phyloP scores from a whole-genome alignment of 2,797 vertebrate genomes.

The Clarias platycephalus region DNA sequence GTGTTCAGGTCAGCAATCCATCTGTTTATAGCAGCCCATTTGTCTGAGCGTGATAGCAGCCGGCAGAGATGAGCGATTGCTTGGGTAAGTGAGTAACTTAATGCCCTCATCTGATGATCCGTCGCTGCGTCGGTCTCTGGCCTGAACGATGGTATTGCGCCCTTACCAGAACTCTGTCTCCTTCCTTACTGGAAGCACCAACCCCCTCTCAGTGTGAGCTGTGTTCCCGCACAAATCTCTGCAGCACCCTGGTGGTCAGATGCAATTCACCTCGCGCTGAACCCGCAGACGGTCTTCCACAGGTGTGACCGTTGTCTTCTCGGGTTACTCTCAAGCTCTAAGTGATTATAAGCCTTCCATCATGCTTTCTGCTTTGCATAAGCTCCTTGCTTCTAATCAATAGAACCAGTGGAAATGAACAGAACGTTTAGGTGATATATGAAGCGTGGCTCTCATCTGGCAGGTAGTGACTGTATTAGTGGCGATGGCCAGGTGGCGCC shows the following conservation, averaged over 20 bases:
- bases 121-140: conserved; percentile 56
- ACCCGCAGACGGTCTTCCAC: conserved; percentile 34
- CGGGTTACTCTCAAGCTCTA: conserved; percentile 23
- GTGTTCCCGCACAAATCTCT: conserved; percentile 43
- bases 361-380: conserved; percentile 30
- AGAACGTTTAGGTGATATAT: conserved; percentile 53
- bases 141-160: conserved; percentile 70
- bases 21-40: conserved; percentile 51
- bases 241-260: conserved; percentile 47
- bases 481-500: conserved; percentile 54
- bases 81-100: conserved; percentile 54
- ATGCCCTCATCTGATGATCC: conserved; percentile 51
- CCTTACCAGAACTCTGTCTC: conserved; percentile 73
- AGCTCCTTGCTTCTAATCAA: conserved; percentile 47
- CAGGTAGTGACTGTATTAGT: conserved; percentile 57
- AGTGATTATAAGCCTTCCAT: conserved; percentile 25
- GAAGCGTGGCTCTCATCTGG: conserved; percentile 37
- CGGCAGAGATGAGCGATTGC: conserved; percentile 45
- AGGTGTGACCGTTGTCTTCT: conserved; percentile 35
- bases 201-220: conserved; percentile 48
- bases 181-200: conserved; percentile 71
- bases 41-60: conserved; percentile 42
- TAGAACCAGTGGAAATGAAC: conserved; percentile 46
- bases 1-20: conserved; percentile 42
- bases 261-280: conserved; percentile 19